Evolutionary conservation across 2,113 vertebrate genomes (phyloP), one percentile per base, ranked within the genome.

Genomic region (Argyrosomus japonicus): DNA sequence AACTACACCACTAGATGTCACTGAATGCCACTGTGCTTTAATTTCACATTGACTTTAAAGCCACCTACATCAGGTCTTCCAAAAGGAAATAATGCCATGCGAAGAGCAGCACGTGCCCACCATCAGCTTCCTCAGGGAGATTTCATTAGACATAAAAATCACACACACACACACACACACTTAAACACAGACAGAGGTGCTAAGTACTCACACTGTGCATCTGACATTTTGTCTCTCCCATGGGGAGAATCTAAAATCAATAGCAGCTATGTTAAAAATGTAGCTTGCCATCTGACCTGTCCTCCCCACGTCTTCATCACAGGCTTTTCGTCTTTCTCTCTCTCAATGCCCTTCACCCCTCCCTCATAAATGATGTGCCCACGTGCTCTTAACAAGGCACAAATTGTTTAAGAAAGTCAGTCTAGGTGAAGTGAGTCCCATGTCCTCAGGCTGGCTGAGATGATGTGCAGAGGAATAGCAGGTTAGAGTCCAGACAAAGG

Each of bases 261-360:
- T 95, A 92, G 84, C 80, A 64, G 88, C 85, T 84, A 87, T 88
- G 92, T 94, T 95, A 94, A 95, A 91, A 89, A 91, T 91, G 89
- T 91, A 85, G 88, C 88, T 92, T 79, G 90, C 88, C 89, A 90
- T 90, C 86, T 90, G 90, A 91, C 88, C 93, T 93, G 93, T 93
- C 93, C 90, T 90, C 93, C 92, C 84, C 91, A 88, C 73, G 74
- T 93, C 91, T 92, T 92, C 90, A 94, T 94, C 91, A 91, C 86
- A 27, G 25, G 62, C 53, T 85, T 87, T 86, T 81, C 77, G 77
- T 80, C 87, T 88, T 87, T 82, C 87, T 89, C 85, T 83, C 72
- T 81, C 72, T 58, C 32, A 21, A 61, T 14, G 43, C 69, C 68
- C 69, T 21, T 76, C 88, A 82, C 58, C 79, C 80, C 88, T 71